Evolutionary conservation across 2,888 invertebrate species (phyloP).

Genomic region (Dinocampus coccinellae): DNA sequence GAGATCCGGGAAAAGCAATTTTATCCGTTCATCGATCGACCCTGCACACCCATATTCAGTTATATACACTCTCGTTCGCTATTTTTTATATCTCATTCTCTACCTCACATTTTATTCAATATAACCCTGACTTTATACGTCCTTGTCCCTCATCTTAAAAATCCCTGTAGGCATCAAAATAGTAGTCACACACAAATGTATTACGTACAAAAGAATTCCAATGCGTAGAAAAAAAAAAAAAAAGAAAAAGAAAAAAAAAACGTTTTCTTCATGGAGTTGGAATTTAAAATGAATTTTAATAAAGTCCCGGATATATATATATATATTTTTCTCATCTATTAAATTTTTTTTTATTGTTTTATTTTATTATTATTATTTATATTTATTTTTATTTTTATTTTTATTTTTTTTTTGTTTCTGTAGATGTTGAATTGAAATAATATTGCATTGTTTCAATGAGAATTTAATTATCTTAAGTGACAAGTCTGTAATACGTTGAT

Average conservation of each 20-base stretch:
- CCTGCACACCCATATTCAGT: not conserved
- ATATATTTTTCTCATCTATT: too few relatives aligned
- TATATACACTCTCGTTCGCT: not conserved
- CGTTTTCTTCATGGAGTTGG: not conserved
- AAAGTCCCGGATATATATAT: not conserved
- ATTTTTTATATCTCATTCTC: not conserved
- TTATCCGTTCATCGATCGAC: conserved; percentile 26
- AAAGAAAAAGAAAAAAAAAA: too few relatives aligned
- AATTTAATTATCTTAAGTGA: conserved; percentile 14
- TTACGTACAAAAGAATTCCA: not conserved
- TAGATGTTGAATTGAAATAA: not conserved
- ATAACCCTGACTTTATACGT: not conserved
- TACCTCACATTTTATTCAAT: conserved; percentile 10
- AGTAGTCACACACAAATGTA: not conserved
- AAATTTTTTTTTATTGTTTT: too few relatives aligned
- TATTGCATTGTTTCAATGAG: not conserved
- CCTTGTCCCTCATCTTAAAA: not conserved
- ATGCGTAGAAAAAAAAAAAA: not conserved
- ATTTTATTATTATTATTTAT: too few relatives aligned
- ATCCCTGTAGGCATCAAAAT: not conserved
- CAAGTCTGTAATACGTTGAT: conserved; percentile 1
- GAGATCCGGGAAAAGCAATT: conserved; percentile 21
- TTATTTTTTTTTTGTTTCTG: not conserved
- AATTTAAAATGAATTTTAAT: not conserved
- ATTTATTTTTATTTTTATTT: too few relatives aligned